Evolutionary conservation across 2,113 vertebrate species (phyloP).

Genomic region (Hylia prasina): DNA sequence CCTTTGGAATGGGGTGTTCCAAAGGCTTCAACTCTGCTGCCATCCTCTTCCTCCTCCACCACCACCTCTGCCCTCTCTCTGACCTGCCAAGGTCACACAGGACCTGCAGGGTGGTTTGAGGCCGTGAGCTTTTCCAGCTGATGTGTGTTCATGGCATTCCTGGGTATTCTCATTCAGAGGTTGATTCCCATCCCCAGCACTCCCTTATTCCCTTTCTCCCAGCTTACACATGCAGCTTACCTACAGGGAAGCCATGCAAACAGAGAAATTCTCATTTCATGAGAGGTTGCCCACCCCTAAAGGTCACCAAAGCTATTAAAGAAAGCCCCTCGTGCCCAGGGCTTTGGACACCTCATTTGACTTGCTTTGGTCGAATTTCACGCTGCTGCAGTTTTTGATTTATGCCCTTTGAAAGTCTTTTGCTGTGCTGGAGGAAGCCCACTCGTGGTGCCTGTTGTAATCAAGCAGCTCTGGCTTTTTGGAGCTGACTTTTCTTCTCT

Average conservation of each 20-base stretch:
- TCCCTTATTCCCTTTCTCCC: not conserved
- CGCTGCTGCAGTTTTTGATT: conserved; percentile 27
- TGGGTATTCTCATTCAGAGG: not conserved
- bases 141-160: not conserved
- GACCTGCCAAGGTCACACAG: not conserved
- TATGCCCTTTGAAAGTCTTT: conserved; percentile 5
- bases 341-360: conserved; percentile 37
- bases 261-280: not conserved
- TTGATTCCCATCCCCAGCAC: not conserved
- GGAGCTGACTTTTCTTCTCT: not conserved
- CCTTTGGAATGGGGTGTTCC: not conserved
- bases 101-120: not conserved
- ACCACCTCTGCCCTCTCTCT: not conserved
- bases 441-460: not conserved
- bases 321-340: not conserved
- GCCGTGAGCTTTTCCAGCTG: not conserved
- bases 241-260: not conserved
- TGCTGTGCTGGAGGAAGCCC: not conserved
- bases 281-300: not conserved
- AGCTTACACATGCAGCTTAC: not conserved
- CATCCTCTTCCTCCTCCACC: not conserved
- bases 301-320: conserved; percentile 35
- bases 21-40: not conserved
- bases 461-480: not conserved
- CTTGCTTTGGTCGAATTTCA: conserved; percentile 44